Percentiles rank a stretch among this genome's conserved stretches.
Conservation (phyloP, 1,140 invertebrate species). For the Dendroctonus ponderosae region DNA sequence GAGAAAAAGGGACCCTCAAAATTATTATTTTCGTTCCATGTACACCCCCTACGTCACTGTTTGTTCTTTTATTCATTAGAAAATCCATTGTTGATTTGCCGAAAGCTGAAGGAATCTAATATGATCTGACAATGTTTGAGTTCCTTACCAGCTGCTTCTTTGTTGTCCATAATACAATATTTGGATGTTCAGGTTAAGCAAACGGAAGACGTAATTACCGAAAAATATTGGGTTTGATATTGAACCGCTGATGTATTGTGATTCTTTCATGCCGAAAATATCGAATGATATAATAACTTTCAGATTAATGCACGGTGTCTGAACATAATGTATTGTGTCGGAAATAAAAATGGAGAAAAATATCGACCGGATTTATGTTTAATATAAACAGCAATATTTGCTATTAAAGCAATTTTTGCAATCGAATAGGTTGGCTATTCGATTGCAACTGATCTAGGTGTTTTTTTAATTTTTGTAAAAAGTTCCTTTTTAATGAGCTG, state of each 20-base stretch:
- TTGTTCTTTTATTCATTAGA: conserved; percentile 14
- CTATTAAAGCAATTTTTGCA: too few relatives aligned
- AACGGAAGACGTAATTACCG: conserved; percentile 33
- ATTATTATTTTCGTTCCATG: too few relatives aligned
- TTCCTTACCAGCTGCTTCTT: conserved; percentile 30
- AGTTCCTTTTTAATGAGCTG: too few relatives aligned
- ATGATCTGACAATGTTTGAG: conserved; percentile 30
- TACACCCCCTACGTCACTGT: not conserved
- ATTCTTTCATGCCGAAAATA: conserved; percentile 10
- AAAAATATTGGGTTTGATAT: conserved; percentile 31
- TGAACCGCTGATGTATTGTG: conserved; percentile 14
- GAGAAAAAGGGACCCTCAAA: too few relatives aligned
- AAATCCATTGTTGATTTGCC: conserved; percentile 9
- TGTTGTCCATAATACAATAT: conserved; percentile 34
- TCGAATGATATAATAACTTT: not conserved
- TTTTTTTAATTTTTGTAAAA: too few relatives aligned
- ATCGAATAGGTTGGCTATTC: too few relatives aligned
- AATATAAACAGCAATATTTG: too few relatives aligned
- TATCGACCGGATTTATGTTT: too few relatives aligned
- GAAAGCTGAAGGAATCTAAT: conserved; percentile 24
- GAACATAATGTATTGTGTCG: too few relatives aligned
- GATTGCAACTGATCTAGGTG: too few relatives aligned
- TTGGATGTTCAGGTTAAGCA: conserved; percentile 34
- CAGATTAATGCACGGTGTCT: too few relatives aligned
- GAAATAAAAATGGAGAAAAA: too few relatives aligned